Evolutionary conservation across 2,888 invertebrate species (phyloP), one percentile per base, ranked within the genome.

Genomic region (Digitonthophagus gazella): DNA sequence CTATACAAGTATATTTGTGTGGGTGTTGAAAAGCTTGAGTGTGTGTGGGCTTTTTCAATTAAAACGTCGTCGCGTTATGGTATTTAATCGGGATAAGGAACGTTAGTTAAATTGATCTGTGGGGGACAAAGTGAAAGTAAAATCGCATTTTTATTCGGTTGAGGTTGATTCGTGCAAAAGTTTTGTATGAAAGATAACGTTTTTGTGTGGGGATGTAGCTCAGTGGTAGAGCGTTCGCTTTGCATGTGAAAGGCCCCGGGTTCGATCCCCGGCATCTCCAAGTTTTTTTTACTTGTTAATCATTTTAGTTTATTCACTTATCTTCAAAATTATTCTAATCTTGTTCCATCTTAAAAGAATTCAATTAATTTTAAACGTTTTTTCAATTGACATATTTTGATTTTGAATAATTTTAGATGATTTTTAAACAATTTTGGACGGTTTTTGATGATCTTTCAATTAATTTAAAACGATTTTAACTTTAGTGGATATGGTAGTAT

Each of bases 171-270:
- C 28, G 28, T n/a, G n/a, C 28, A 44, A 44, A 44, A 44, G 28
- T n/a, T n/a, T n/a, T n/a, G n/a, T n/a, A n/a, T 44, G 28, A 44
- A 8, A 44, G 11, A 3, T 44, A 8, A 11, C 11, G 6, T 44
- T 44, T 44, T 8, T 44, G 3, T 44, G 6, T 44, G 88, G 89
- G 89, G 95, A 93, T 94, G 93, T 95, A 95, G 95, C 95, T 95
- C 95, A 95, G 93, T 94, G 95, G 95, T 95, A 95, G 95, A 95
- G 95, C 95, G 94, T 93, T 95, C 94, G 95, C 95, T 95, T 95
- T 94, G 95, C 95, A 95, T 95, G 95, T 93, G 94, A 94, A 94
- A 95, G 94, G 95, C 92, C 95, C 94, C 93, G 95, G 94, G 95
- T 95, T 95, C 95, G 93, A 95, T 93, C 93, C 95, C 94, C 94